Evolutionary conservation across 1,140 invertebrate genomes (phyloP).

Genomic region (Drosophila seguyi): DNA sequence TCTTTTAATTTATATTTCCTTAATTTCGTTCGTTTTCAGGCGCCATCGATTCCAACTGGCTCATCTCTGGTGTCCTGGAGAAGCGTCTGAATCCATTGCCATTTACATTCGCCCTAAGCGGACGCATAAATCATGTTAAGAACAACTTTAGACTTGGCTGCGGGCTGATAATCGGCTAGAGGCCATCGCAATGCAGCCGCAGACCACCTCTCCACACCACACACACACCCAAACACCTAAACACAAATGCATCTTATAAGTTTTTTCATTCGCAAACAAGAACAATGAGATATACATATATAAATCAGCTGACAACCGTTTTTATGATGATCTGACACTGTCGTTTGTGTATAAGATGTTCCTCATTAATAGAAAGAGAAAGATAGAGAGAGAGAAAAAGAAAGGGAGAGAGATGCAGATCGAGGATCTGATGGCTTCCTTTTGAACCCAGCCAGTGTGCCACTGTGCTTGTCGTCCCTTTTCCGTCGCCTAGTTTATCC

Average conservation of each 20-base stretch:
- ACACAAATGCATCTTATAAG: slow-evolving; percentile 19
- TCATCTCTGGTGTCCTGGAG: slow-evolving; percentile 96
- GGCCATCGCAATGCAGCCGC: slow-evolving; percentile 45
- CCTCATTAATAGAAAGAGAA: not conserved
- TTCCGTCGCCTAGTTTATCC: slow-evolving; percentile 17
- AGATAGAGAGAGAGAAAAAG: not conserved
- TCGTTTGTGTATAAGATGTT: slow-evolving; percentile 33
- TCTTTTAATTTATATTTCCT: not conserved
- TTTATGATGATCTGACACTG: slow-evolving; percentile 40
- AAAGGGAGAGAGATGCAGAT: not conserved
- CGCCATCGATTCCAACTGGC: slow-evolving; percentile 98
- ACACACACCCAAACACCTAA: slow-evolving; percentile 9
- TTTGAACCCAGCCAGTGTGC: slow-evolving; percentile 17
- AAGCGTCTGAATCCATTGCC: slow-evolving; percentile 97
- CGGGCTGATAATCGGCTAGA: slow-evolving; percentile 93
- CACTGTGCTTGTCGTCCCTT: slow-evolving; percentile 25
- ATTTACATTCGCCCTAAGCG: slow-evolving; percentile 96
- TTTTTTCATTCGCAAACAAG: slow-evolving; percentile 24
- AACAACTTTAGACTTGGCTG: slow-evolving; percentile 95
- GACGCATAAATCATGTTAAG: slow-evolving; percentile 96
- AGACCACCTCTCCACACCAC: slow-evolving; percentile 23
- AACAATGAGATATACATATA: slow-evolving; percentile 29
- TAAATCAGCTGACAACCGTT: slow-evolving; percentile 27
- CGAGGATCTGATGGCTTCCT: slow-evolving; percentile 12
- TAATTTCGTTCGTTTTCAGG: slow-evolving; percentile 86